These are phyloP conservation scores for Xanthia icteritia DNA, from an alignment of 2,888 invertebrate species.

Conservation along the genomic window DNA sequence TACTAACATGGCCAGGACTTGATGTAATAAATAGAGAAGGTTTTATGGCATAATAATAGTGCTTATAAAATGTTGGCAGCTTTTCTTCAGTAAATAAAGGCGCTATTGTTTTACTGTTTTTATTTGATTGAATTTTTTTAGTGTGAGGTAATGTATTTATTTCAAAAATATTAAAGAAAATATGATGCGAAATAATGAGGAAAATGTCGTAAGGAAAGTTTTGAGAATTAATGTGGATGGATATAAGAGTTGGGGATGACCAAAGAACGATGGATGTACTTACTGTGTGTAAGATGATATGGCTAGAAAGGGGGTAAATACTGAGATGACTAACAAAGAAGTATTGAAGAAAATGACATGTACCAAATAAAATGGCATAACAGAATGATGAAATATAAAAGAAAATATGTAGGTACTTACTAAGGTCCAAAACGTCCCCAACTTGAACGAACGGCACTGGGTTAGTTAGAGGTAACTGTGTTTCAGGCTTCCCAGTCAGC, in stretches of 20 bases:
- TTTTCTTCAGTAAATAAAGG: background rate
- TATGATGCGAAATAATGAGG: background rate
- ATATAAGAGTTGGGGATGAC: background rate
- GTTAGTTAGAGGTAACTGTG: conserved; percentile 96
- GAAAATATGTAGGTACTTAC: conserved; percentile 89
- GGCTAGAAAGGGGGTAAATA: no score
- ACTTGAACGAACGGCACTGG: conserved; percentile 97
- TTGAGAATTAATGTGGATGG: background rate
- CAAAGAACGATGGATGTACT: background rate
- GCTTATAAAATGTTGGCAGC: background rate
- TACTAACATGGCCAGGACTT: background rate
- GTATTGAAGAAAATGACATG: no score
- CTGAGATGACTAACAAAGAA: no score
- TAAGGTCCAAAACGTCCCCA: conserved; percentile 98
- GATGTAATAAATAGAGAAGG: background rate
- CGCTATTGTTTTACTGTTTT: background rate
- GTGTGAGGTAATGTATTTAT: background rate
- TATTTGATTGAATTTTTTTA: background rate
- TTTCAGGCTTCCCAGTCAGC: conserved; percentile 95
- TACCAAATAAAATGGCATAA: no score
- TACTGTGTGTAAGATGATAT: background rate
- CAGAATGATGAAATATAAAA: background rate
- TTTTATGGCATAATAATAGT: background rate
- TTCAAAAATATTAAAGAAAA: background rate
- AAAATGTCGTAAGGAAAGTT: background rate